These are phyloP conservation scores for Charadrius vociferus DNA, from an alignment of 2,113 vertebrate genomes.

Conservation along the genomic window DNA sequence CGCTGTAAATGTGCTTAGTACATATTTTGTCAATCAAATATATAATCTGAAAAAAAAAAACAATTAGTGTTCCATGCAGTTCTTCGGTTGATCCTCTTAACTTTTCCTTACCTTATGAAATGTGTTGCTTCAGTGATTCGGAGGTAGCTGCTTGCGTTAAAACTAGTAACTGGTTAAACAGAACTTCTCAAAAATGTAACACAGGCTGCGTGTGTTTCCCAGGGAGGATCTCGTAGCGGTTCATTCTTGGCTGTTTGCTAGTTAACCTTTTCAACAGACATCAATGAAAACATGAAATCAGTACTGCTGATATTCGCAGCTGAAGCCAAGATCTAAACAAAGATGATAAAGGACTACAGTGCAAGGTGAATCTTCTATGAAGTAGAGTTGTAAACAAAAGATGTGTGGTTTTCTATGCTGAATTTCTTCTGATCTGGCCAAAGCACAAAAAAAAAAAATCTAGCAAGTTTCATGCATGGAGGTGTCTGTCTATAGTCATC, in stretches of 20 bases:
- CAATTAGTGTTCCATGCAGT: background rate
- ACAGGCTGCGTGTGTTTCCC: background rate
- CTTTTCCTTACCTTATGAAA: background rate
- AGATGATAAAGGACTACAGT: background rate
- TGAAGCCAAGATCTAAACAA: background rate
- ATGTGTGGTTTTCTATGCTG: background rate
- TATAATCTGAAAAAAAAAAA: background rate
- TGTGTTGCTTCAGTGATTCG: background rate
- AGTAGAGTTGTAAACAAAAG: background rate
- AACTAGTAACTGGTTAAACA: background rate
- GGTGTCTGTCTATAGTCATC: background rate
- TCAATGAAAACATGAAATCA: background rate
- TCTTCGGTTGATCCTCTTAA: background rate
- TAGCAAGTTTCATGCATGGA: background rate
- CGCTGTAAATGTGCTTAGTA: background rate
- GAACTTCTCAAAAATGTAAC: background rate
- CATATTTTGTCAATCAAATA: background rate
- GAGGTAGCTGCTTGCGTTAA: background rate
- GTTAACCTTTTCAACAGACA: background rate
- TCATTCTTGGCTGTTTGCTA: background rate
- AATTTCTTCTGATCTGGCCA: background rate
- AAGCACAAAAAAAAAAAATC: background rate
- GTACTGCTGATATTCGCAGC: background rate
- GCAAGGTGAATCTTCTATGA: background rate
- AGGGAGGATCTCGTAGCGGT: background rate